Percentiles rank a stretch among this genome's conserved stretches.
Conservation (phyloP, 2,888 invertebrate genomes). For the Magallana nippona region DNA sequence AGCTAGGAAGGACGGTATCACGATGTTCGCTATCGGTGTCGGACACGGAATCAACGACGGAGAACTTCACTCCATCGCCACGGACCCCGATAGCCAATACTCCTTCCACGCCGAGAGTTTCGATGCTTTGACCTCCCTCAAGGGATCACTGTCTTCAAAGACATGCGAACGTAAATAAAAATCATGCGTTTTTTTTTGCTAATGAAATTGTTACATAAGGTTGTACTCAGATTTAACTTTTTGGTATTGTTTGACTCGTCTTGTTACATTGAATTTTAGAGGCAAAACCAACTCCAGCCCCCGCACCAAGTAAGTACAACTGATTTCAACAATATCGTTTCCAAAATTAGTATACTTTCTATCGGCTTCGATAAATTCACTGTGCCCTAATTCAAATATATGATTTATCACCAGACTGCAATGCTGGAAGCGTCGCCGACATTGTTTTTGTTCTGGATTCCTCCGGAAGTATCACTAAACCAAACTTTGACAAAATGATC, state of each 20-base stretch:
- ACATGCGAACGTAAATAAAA: constrained; percentile 66
- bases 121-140: constrained; percentile 66
- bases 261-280: constrained; percentile 20
- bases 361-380: too few relatives aligned
- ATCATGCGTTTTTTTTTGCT: background rate
- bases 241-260: background rate
- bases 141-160: constrained; percentile 64
- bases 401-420: constrained; percentile 44
- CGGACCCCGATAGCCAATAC: constrained; percentile 71
- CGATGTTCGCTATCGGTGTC: constrained; percentile 69
- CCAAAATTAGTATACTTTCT: too few relatives aligned
- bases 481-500: constrained; percentile 69
- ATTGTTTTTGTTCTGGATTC: constrained; percentile 75
- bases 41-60: constrained; percentile 61
- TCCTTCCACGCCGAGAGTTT: constrained; percentile 72
- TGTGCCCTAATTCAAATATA: background rate
- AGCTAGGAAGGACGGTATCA: constrained; percentile 62
- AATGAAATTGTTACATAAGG: background rate
- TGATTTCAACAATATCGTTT: too few relatives aligned
- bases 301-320: constrained; percentile 16
- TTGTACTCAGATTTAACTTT: background rate
- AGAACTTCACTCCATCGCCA: constrained; percentile 69
- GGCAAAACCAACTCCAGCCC: constrained; percentile 9
- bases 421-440: constrained; percentile 70
- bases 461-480: constrained; percentile 71